A percentile compares a stretch with the other conserved stretches of the same genome.
Evolutionary conservation across 2,888 invertebrate species (phyloP).

Genomic region (Torymus auratus): DNA sequence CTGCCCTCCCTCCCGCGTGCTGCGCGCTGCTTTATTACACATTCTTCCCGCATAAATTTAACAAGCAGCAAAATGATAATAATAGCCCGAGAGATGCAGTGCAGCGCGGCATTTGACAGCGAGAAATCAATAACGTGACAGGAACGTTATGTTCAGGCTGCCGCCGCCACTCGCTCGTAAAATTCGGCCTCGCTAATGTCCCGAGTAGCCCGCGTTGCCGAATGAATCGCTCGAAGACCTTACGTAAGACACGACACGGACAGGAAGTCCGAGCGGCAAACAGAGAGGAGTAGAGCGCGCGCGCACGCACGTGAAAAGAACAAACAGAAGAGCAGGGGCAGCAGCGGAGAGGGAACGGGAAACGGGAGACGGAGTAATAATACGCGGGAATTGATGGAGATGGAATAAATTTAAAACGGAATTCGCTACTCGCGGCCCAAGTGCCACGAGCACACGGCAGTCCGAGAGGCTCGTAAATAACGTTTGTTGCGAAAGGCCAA

Average conservation of each 20-base stretch:
- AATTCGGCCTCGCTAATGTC: conserved; percentile 42
- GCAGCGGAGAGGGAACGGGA: background rate
- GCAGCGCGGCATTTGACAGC: conserved; percentile 28
- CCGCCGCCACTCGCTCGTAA: conserved; percentile 50
- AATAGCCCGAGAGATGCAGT: background rate
- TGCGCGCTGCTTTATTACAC: background rate
- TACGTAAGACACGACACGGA: conserved; percentile 50
- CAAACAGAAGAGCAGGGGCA: conserved; percentile 2
- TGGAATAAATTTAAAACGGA: conserved; percentile 3
- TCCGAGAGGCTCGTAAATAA: conserved; percentile 15
- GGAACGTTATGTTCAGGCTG: conserved; percentile 20
- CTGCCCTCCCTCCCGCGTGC: too few species aligned
- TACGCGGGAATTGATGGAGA: background rate
- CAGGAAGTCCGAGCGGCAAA: conserved; percentile 34
- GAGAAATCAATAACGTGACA: conserved; percentile 51
- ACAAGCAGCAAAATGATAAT: conserved; percentile 10
- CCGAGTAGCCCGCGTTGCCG: conserved; percentile 15
- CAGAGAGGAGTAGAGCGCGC: background rate
- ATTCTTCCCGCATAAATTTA: conserved; percentile 26
- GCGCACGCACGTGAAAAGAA: background rate
- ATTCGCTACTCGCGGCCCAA: background rate
- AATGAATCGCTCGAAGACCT: conserved; percentile 46
- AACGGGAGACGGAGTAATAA: background rate
- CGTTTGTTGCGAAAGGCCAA: background rate
- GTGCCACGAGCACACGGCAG: too few species aligned